Base-by-base conservation (phyloP, 30 jellyfish, hydroid and myxozoan species). In the Chironex yamaguchii region DNA sequence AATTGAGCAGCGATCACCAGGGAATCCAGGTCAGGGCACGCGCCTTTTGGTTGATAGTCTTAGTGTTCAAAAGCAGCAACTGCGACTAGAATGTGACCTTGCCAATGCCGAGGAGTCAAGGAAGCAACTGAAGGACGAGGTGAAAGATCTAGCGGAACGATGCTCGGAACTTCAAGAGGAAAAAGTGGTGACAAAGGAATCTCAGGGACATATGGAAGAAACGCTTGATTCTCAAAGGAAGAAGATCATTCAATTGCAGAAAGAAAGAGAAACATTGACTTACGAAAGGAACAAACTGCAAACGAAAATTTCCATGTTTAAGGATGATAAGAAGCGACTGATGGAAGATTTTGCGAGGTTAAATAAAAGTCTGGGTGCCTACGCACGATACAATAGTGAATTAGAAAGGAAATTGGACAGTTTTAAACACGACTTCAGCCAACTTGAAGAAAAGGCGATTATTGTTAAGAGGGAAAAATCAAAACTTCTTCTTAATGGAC, bases 291-390 rank as follows among this genome's bases (percentile, higher is more conserved):
- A 81, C 62, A 87, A 91, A 42, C 76, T 95, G 31, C 95, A 85
- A 31, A 83, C 97, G 23, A 95, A 95, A 64, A 36, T 95, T 21
- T 80, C 96, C n/a, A 52, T 95, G 81, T 86, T 79, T 53, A 89
- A 89, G 33, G 97, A 86, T 29, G 99, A 95, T 67, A 95, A 84
- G 66, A 95, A 85, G 62, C 97, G 99, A 29, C n/a, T 95, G 42
- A 68, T 95, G 71, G 99, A 95, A 34, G 99, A 95, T 54, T 89
- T 83, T 31, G 96, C 90, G 30, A 96, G 99, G 0, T 25, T 95
- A 54, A 95, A 84, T 58, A 85, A 76, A 49, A 95, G 97, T 35
- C 62, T 95, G 31, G 79, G 93, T 30, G 97, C 97, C 0, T 89
- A 89, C 35, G 94, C 97, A n/a, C 84, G 92, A 28, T 95, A 95